phyloP scores from a whole-genome alignment of 1,140 invertebrate species.

The Lamellibrachia luymesi region DNA sequence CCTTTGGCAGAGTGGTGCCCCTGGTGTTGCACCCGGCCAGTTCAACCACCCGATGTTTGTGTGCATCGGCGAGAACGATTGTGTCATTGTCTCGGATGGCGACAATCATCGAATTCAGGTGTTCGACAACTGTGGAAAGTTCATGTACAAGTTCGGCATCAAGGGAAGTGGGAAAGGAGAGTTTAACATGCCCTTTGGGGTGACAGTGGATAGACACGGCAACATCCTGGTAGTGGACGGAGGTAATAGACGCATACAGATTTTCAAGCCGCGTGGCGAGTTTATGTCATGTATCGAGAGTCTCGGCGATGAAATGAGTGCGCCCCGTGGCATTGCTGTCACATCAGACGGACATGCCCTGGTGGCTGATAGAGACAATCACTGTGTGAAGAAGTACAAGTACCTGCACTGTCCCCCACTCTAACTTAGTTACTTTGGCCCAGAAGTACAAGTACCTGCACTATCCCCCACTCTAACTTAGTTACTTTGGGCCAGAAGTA shows the following conservation, averaged over 20 bases:
- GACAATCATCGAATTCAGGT: constrained; percentile 63
- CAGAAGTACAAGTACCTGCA: no score
- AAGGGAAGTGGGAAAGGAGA: constrained; percentile 29
- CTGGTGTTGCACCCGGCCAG: constrained; percentile 26
- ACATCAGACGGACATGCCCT: constrained; percentile 28
- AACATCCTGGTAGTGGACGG: constrained; percentile 31
- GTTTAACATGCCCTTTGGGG: constrained; percentile 29
- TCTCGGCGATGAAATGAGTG: constrained; percentile 22
- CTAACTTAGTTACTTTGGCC: not conserved
- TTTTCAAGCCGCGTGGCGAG: constrained; percentile 33
- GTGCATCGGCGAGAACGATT: constrained; percentile 29
- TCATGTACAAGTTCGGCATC: constrained; percentile 27
- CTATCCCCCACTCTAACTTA: no score
- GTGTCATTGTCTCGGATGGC: constrained; percentile 31
- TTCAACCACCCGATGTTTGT: constrained; percentile 34
- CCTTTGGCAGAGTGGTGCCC: constrained; percentile 24
- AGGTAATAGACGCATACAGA: constrained; percentile 32
- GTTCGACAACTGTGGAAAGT: constrained; percentile 56
- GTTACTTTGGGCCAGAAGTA: no score
- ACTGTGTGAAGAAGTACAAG: constrained; percentile 31
- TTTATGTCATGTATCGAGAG: constrained; percentile 30
- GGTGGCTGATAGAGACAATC: constrained; percentile 32
- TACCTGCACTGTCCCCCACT: constrained; percentile 22
- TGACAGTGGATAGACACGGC: constrained; percentile 33
- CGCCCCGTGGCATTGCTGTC: constrained; percentile 29